Conservation (phyloP, 1,140 invertebrate species). For the Bombus polaris region DNA sequence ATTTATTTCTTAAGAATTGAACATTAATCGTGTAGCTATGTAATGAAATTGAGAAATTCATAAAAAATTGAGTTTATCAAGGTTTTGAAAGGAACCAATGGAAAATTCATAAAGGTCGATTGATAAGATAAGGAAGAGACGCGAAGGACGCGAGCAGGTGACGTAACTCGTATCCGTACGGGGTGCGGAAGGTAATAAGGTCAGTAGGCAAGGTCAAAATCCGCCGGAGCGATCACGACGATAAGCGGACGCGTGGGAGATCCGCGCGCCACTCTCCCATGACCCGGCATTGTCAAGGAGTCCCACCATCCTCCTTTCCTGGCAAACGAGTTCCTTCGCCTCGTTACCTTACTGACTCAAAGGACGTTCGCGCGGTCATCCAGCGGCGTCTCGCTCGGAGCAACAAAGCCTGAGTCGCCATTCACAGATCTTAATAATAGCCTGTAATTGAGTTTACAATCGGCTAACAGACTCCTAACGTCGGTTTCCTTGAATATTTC, state of each 20-base stretch:
- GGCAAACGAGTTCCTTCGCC: constrained; percentile 45
- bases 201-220: constrained; percentile 77
- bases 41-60: not conserved
- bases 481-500: not conserved
- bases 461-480: not conserved
- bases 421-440: constrained; percentile 71
- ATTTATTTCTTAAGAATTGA: too few species aligned
- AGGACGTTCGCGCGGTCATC: constrained; percentile 50
- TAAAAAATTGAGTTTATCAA: not conserved
- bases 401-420: constrained; percentile 63
- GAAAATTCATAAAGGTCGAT: constrained; percentile 39
- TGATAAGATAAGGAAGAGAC: constrained; percentile 27
- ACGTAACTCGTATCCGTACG: constrained; percentile 43
- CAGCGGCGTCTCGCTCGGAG: constrained; percentile 7
- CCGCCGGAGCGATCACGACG: constrained; percentile 59
- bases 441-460: constrained; percentile 52
- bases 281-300: constrained; percentile 77
- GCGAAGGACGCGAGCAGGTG: constrained; percentile 33
- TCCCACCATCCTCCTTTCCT: constrained; percentile 48
- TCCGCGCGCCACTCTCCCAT: constrained; percentile 73
- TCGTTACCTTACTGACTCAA: constrained; percentile 40
- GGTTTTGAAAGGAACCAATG: not conserved
- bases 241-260: constrained; percentile 76
- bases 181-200: constrained; percentile 69
- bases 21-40: too few species aligned